phyloP scores from a whole-genome alignment of 2,797 vertebrate genomes.

The Myiotriccus ornatus region DNA sequence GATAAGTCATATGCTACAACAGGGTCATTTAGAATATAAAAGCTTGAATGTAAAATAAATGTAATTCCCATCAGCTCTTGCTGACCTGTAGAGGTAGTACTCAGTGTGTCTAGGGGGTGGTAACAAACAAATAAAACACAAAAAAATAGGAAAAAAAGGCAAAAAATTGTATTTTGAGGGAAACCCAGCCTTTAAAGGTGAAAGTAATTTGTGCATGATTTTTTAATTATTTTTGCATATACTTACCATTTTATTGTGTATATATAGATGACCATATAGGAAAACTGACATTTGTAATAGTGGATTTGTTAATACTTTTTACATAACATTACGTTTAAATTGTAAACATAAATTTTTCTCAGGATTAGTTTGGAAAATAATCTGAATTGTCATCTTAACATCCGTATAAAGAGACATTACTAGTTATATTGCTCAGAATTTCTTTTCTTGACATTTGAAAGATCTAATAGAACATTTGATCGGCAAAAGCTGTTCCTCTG shows the following conservation, averaged over 20 bases:
- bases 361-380: conserved; percentile 79
- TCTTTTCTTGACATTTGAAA: conserved; percentile 70
- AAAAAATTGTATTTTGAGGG: conserved; percentile 68
- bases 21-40: conserved; percentile 80
- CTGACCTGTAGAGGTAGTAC: conserved; percentile 75
- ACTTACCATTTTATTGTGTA: conserved; percentile 85
- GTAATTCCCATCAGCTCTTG: conserved; percentile 78
- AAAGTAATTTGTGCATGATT: conserved; percentile 80
- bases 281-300: conserved; percentile 83
- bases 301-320: conserved; percentile 87
- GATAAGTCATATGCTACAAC: conserved; percentile 77
- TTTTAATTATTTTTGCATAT: conserved; percentile 83
- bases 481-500: conserved; percentile 69
- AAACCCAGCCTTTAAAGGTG: conserved; percentile 75
- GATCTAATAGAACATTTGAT: conserved; percentile 66
- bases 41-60: conserved; percentile 81
- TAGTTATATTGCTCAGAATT: conserved; percentile 66
- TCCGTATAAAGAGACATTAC: conserved; percentile 68
- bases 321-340: conserved; percentile 84
- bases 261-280: conserved; percentile 80
- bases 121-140: conserved; percentile 64
- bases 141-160: conserved; percentile 46
- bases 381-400: conserved; percentile 76
- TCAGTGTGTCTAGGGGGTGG: conserved; percentile 75
- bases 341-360: conserved; percentile 80